phyloP scores from a whole-genome alignment of 2,113 vertebrate species.

The Prunella himalayana region DNA sequence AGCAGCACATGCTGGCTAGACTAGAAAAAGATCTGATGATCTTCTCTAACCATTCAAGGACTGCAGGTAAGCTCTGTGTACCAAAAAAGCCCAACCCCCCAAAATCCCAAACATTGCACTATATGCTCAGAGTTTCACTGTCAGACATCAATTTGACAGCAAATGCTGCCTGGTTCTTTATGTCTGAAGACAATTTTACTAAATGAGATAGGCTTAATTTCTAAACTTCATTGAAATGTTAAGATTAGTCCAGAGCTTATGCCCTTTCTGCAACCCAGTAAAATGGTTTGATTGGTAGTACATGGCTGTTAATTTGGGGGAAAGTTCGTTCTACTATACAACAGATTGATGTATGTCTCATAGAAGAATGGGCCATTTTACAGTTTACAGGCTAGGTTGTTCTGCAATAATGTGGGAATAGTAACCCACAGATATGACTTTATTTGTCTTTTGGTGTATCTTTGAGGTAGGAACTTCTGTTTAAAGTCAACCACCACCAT shows the following conservation, averaged over 20 bases:
- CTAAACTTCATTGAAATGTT: not conserved
- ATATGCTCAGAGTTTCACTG: not conserved
- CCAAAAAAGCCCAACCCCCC: accelerated
- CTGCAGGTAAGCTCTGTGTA: not conserved
- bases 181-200: not conserved
- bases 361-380: not conserved
- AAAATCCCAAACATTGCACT: not conserved
- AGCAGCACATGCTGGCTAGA: not conserved
- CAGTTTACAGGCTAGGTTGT: not conserved
- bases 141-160: not conserved
- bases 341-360: not conserved
- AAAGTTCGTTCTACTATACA: not conserved
- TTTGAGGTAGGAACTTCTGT: not conserved
- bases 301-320: not conserved
- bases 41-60: not conserved
- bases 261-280: not conserved
- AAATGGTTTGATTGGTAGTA: not conserved
- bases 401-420: not conserved
- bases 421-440: not conserved
- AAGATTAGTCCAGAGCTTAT: not conserved
- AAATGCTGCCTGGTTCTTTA: not conserved
- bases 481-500: not conserved
- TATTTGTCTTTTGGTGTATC: not conserved
- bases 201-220: not conserved
- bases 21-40: not conserved